These are phyloP conservation scores for Brienomyrus longianalis DNA, from an alignment of 2,113 vertebrate species.

Conservation along the genomic window DNA sequence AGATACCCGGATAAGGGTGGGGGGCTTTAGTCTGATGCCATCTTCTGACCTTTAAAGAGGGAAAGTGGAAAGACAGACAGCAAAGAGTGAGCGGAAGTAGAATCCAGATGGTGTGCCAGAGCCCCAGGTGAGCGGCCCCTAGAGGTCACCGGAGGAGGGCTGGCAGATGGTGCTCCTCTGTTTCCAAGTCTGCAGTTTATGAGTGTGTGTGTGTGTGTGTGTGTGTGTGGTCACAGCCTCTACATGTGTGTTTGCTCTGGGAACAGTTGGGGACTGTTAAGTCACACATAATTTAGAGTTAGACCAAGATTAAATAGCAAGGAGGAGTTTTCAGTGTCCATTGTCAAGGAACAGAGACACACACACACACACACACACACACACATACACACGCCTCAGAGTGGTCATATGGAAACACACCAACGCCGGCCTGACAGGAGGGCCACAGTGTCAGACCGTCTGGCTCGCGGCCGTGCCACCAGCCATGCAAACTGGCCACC, in stretches of 20 bases:
- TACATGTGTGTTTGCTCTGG: not conserved
- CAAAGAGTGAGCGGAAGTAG: not conserved
- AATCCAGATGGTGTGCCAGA: not conserved
- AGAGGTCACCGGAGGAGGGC: not conserved
- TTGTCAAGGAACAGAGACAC: not conserved
- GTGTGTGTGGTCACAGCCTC: not conserved
- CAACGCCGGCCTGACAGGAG: not conserved
- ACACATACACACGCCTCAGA: not conserved
- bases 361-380: not conserved
- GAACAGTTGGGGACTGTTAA: not conserved
- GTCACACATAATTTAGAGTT: not conserved
- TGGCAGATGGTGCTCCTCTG: not conserved
- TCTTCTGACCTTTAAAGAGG: not conserved
- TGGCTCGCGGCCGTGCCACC: not conserved
- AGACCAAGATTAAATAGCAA: not conserved
- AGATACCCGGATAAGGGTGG: not conserved
- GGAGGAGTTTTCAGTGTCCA: conserved; percentile 7
- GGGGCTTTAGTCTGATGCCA: not conserved
- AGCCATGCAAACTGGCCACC: not conserved
- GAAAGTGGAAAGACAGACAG: not conserved
- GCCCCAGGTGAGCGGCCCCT: not conserved
- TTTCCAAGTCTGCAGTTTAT: not conserved
- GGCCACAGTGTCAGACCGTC: not conserved
- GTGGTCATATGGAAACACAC: not conserved
- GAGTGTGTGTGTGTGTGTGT: not conserved